Evolutionary conservation across 1,140 invertebrate species (phyloP), one percentile per base, ranked within the genome.

Genomic region (Nasonia vitripennis): DNA sequence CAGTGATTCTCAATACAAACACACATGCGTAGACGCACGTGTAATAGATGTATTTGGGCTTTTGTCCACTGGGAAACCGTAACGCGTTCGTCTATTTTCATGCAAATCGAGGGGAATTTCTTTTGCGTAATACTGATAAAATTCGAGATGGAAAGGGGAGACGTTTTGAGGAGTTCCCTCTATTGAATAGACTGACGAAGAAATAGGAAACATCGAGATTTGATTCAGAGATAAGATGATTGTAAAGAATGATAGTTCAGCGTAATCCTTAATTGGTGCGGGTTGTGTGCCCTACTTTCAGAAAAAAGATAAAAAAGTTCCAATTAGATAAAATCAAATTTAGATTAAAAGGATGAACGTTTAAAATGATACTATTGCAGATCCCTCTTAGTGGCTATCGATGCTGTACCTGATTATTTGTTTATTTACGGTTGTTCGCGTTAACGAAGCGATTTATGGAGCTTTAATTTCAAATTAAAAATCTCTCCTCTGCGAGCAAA

Each of bases 1-100:
- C 92, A 92, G 91, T 87, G 92, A 88, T 75, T 92, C 92, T 93
- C 92, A 92, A 89, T 87, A 86, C 67, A n/a, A 11, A 70, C 68
- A 31, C 27, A 31, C 23, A 12, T 6, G 68, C 51, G 17, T 31
- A 31, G n/a, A 9, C 27, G 10, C 27, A 34, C 27, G 31, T 37
- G 20, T 83, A 37, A 74, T 74, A 20, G 71, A 20, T 67, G 51
- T 68, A 67, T 67, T 23, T 78, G 20, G 23, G 17, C 55, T 70
- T 31, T 37, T 45, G 48, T n/a, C 67, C 20, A 7, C 12, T 68
- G 41, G 80, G 37, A 78, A 83, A 83, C 77, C 31, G 73, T 77
- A 83, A 62, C n/a, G 75, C 82, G 62, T 62, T 20, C 7, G 55
- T n/a, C 75, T 23, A 84, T 84, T 84, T 84, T 84, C 75, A 84